Base-by-base conservation (phyloP, 2,797 vertebrate genomes). In the Cyclopterus lumpus region DNA sequence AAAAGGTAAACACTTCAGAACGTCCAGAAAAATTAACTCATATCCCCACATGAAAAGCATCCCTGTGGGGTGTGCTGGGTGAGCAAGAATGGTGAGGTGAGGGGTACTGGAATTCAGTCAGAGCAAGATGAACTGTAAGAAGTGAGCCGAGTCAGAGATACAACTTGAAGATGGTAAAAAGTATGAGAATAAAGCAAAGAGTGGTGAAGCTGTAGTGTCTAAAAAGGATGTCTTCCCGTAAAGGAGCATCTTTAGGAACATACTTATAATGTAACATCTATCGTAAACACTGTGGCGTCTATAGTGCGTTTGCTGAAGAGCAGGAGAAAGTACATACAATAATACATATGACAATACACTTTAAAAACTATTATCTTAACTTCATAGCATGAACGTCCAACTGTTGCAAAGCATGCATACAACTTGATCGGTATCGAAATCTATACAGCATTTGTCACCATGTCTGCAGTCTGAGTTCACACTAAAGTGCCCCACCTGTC, bases 21-120 rank as follows among this genome's bases (percentile, higher is more conserved):
- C 71, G 70, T 91, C 79, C 72, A 81, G 70, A 78, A 70, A 86
- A 87, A 91, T 93, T 88, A 92, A 73, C 67, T 67, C 74, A 81
- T 67, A 92, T 91, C 82, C 86, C 86, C 81, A 86, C 73, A 55
- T 67, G 48, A 82, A 89, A 85, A 88, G 81, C 71, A 75, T 67
- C 63, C 24, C 66, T 59, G 58, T 63, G 72, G 60, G 70, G 60
- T 75, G 70, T 34, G 24, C 22, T 38, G 20, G 38, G 26, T 44
- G 57, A 85, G 42, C 7, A 10, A 49, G 44, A 68, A 54, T 4
- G 22, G 46, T 3, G 48, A 81, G 48, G 62, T 26, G 53, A 80
- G 64, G 26, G 61, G 15, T 59, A 16, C 15, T 14, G 55, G 28
- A 51, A 49, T 75, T 60, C 34, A 55, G 64, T 63, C 46, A 22